phyloP scores from a whole-genome alignment of 2,113 vertebrate genomes.

The Acanthisitta chloris region DNA sequence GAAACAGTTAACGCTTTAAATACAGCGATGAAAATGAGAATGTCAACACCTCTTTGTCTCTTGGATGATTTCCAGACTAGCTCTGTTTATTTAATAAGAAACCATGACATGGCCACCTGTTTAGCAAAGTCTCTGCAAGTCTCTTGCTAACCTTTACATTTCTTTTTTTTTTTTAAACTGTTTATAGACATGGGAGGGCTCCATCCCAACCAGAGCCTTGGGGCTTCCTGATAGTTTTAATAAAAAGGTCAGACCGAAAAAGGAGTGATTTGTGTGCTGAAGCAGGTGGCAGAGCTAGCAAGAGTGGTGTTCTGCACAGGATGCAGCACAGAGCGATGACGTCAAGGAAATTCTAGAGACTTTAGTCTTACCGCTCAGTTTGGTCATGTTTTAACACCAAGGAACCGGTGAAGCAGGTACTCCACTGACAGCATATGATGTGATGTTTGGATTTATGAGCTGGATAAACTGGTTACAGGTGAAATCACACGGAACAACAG shows the following conservation, averaged over 20 bases:
- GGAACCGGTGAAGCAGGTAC: not conserved
- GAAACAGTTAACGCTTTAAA: constrained; percentile 13
- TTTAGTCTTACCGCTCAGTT: not conserved
- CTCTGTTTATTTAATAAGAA: constrained; percentile 31
- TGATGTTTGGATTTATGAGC: not conserved
- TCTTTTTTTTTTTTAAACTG: constrained; percentile 3
- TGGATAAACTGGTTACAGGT: not conserved
- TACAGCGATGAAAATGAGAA: constrained; percentile 15
- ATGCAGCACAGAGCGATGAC: rapidly evolving
- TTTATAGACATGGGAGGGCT: not conserved
- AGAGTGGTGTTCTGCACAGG: rapidly evolving
- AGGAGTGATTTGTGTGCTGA: not conserved
- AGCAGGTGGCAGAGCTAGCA: not conserved
- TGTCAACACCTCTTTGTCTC: not conserved
- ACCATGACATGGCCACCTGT: not conserved
- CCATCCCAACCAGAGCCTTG: not conserved
- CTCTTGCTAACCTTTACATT: constrained; percentile 6
- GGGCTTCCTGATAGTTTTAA: constrained; percentile 4
- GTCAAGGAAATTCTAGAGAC: not conserved
- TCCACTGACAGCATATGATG: not conserved
- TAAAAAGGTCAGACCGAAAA: constrained; percentile 5
- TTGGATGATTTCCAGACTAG: not conserved
- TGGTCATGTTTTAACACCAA: not conserved
- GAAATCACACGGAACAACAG: not conserved
- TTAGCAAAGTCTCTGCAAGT: not conserved